Conservation (phyloP, 2,888 invertebrate genomes). For the Apamea crenata region DNA sequence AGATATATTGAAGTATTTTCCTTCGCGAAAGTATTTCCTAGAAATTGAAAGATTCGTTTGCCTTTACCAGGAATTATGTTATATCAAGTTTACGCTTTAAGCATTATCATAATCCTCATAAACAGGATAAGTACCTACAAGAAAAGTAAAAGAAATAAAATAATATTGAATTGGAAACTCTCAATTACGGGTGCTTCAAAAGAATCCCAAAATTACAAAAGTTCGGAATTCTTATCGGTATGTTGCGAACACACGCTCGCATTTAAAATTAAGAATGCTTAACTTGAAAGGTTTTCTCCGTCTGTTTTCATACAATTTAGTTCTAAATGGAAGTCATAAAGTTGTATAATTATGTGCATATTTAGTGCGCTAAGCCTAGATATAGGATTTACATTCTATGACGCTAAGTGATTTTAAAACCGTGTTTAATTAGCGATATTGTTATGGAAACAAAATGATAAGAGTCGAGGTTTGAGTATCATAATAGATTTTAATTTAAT, state of each 20-base stretch:
- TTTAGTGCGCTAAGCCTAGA: conserved; percentile 47
- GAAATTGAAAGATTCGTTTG: background rate
- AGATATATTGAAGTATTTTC: background rate
- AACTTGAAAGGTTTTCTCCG: conserved; percentile 6
- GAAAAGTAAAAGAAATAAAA: background rate
- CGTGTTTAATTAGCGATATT: conserved; percentile 37
- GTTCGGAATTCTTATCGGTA: conserved; percentile 26
- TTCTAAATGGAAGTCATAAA: conserved; percentile 27
- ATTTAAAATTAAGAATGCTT: conserved; percentile 27
- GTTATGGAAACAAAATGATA: conserved; percentile 22
- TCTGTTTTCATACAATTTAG: conserved; percentile 18
- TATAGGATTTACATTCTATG: no score
- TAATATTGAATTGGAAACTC: conserved; percentile 2
- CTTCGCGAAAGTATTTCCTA: background rate
- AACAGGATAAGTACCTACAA: background rate
- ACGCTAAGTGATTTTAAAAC: conserved; percentile 51
- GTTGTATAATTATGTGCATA: conserved; percentile 49
- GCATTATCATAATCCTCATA: background rate
- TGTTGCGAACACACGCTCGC: conserved; percentile 5
- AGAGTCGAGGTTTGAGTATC: conserved; percentile 2
- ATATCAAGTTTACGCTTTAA: background rate
- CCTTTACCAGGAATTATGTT: background rate
- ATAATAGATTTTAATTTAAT: conserved; percentile 29
- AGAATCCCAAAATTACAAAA: conserved; percentile 28
- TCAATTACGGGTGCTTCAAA: background rate